Evolutionary conservation across 1,140 invertebrate genomes (phyloP).

Genomic region (Pseudachorutes palmiensis): DNA sequence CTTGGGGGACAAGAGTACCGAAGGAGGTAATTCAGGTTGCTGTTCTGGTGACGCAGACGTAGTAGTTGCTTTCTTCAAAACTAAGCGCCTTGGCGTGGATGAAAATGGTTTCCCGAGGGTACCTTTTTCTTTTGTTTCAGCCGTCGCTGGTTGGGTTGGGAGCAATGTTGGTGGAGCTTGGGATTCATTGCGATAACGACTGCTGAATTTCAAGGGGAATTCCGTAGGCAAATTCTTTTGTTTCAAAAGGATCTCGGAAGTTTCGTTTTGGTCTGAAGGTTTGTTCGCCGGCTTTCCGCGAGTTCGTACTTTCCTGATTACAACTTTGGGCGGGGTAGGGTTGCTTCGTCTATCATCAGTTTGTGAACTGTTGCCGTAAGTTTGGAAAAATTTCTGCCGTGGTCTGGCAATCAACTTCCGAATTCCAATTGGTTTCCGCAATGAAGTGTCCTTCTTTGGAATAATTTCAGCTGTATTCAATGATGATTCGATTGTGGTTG

Average conservation of each 20-base stretch:
- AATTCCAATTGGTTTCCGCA: too few species aligned
- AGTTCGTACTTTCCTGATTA: background rate
- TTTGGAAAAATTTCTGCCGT: background rate
- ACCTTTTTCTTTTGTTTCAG: background rate
- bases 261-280: background rate
- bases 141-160: background rate
- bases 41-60: too few species aligned
- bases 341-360: background rate
- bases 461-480: too few species aligned
- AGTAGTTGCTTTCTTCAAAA: background rate
- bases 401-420: background rate
- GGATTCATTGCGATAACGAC: background rate
- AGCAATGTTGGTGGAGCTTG: background rate
- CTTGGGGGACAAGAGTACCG: constrained; percentile 28
- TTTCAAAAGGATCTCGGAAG: background rate
- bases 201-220: constrained; percentile 15
- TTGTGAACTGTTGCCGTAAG: background rate
- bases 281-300: background rate
- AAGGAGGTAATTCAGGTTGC: constrained; percentile 29
- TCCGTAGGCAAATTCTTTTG: constrained; percentile 18
- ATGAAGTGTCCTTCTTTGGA: too few species aligned
- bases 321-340: background rate
- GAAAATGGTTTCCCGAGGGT: background rate
- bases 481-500: too few species aligned
- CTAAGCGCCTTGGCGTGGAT: background rate